Percentiles rank a stretch among this genome's conserved stretches.
These are phyloP conservation scores for Hirundo rustica DNA, from an alignment of 2,797 vertebrate species.

Conservation along the genomic window DNA sequence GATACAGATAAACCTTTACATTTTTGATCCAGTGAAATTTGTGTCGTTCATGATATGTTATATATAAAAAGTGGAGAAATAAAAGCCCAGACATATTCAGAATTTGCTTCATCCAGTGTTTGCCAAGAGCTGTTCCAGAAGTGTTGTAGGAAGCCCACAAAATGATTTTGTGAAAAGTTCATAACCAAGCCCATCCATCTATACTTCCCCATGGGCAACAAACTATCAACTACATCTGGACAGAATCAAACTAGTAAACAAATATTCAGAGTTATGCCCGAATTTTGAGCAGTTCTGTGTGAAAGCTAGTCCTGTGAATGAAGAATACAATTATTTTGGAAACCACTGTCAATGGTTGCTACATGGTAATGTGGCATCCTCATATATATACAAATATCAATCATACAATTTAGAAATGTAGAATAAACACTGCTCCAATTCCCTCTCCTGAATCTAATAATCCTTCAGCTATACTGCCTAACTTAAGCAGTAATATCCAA, in stretches of 20 bases:
- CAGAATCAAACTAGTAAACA: neutral
- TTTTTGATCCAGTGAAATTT: neutral
- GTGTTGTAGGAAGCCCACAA: neutral
- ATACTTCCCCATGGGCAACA: neutral
- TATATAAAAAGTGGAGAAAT: neutral
- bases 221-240: neutral
- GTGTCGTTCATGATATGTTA: neutral
- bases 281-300: neutral
- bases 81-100: neutral
- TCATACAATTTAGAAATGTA: neutral
- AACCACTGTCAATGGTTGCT: neutral
- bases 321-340: neutral
- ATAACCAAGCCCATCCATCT: rapidly evolving
- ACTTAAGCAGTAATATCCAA: neutral
- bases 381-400: neutral
- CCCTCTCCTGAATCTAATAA: neutral
- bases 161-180: neutral
- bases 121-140: neutral
- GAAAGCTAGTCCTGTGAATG: neutral
- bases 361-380: neutral
- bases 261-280: neutral
- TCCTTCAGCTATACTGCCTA: neutral
- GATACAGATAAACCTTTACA: neutral
- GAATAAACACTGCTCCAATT: neutral
- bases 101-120: neutral